Evolutionary conservation across 2,113 vertebrate genomes (phyloP).

Genomic region (Astur gentilis): DNA sequence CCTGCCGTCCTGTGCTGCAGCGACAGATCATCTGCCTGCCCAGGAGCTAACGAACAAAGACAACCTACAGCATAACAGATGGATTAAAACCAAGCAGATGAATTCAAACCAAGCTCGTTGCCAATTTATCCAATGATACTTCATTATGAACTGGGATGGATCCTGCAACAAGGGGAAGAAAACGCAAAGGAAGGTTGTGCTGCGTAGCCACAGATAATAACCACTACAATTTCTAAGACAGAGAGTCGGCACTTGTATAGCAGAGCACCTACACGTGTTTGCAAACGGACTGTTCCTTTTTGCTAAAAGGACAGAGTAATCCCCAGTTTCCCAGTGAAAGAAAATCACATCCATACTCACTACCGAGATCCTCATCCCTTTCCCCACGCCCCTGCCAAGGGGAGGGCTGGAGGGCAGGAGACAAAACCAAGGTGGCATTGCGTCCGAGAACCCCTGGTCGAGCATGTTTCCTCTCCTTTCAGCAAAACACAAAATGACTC

Average conservation of each 20-base stretch:
- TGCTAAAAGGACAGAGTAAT: neutral
- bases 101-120: neutral
- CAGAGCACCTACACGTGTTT: neutral
- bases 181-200: neutral
- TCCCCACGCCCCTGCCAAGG: neutral
- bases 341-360: fast-evolving
- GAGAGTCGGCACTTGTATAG: neutral
- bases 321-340: neutral
- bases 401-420: neutral
- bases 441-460: neutral
- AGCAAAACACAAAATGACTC: neutral
- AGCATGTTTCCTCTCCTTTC: neutral
- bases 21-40: neutral
- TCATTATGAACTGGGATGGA: neutral
- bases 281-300: neutral
- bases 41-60: neutral
- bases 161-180: neutral
- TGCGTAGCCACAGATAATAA: neutral
- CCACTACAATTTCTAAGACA: neutral
- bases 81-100: neutral
- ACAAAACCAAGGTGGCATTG: neutral
- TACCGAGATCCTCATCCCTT: neutral
- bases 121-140: neutral
- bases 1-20: neutral
- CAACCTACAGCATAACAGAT: neutral